phyloP scores from a whole-genome alignment of 2,113 vertebrate genomes.

The Pseudorhombus dupliciocellatus region DNA sequence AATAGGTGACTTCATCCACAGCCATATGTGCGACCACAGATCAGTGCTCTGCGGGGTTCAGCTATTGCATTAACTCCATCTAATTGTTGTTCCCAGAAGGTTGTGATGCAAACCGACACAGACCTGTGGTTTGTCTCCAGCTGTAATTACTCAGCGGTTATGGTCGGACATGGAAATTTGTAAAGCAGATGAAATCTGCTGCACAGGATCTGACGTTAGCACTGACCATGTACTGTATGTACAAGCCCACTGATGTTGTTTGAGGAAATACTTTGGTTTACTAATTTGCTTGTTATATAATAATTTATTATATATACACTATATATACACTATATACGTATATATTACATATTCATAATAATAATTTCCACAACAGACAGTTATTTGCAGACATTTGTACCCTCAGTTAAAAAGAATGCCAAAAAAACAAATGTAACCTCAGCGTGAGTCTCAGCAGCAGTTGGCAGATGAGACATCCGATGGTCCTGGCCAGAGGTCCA shows the following conservation, averaged over 20 bases:
- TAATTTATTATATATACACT: no score
- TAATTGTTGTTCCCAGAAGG: constrained; percentile 55
- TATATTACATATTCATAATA: not conserved
- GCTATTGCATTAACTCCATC: constrained; percentile 34
- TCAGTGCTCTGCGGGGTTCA: constrained; percentile 9
- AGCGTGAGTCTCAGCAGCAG: not conserved
- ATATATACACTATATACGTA: not conserved
- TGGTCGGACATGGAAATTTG: constrained; percentile 10
- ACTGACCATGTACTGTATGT: not conserved
- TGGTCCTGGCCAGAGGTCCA: not conserved
- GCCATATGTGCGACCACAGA: constrained; percentile 11
- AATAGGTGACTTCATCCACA: constrained; percentile 3
- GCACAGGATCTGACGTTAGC: not conserved
- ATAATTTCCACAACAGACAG: not conserved
- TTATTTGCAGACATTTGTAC: not conserved
- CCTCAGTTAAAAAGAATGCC: not conserved
- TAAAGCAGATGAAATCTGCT: constrained; percentile 22
- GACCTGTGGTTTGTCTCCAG: constrained; percentile 34
- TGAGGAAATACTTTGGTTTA: not conserved
- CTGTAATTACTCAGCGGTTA: constrained; percentile 47
- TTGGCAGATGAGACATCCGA: not conserved
- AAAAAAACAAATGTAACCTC: constrained; percentile 9
- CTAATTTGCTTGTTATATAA: not conserved
- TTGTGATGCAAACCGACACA: constrained; percentile 45
- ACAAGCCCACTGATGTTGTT: not conserved